Base-by-base conservation (phyloP, 2,888 invertebrate genomes). In the Watsonalla binaria region DNA sequence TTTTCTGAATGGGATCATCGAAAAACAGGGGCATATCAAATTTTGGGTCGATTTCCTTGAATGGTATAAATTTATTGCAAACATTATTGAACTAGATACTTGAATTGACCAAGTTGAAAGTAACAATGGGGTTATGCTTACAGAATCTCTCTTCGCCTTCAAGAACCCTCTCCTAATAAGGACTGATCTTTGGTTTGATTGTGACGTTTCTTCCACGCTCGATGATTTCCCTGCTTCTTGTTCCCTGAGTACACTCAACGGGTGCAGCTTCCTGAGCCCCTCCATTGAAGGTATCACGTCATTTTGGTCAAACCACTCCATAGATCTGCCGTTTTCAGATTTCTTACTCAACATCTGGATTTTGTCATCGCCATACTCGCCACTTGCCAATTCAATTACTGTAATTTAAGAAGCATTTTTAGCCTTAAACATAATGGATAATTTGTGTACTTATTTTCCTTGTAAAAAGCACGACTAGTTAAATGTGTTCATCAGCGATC, bases 361-460 rank as follows among this genome's bases (percentile, higher is more conserved):
- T 82, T 94, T 95, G 63, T 97, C 96, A 37, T 93, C 92, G 0
- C 98, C 98, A 72, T 97, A 95, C 86, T 98, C 98, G 0, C 95
- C 98, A 65, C 97, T 96, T 0, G 98, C 97, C 66, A 98, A 84
- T 88, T 98, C 98, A 72, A 98, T 98, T 37, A 97, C 98, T 98
- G 86, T 1, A 87, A 82, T 54, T 53, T n/a, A 35, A 24, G 24
- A 4, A 24, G 24, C 24, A 24, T 24, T 24, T 24, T 24, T 24
- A 24, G 24, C 24, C 4, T 2, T 24, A 24, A 24, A 24, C 24
- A 24, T 24, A 24, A 2, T 2, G 1, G 24, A 24, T 24, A 24
- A 1, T 24, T 24, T 24, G 1, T 24, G 24, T 24, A 24, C 24
- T 24, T 24, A 24, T 24, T 24, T 24, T 24, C 24, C 24, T 24